A percentile compares a stretch with the other conserved stretches of the same genome.
Conservation (phyloP, 2,113 vertebrate genomes). For the Pluvianellus socialis region DNA sequence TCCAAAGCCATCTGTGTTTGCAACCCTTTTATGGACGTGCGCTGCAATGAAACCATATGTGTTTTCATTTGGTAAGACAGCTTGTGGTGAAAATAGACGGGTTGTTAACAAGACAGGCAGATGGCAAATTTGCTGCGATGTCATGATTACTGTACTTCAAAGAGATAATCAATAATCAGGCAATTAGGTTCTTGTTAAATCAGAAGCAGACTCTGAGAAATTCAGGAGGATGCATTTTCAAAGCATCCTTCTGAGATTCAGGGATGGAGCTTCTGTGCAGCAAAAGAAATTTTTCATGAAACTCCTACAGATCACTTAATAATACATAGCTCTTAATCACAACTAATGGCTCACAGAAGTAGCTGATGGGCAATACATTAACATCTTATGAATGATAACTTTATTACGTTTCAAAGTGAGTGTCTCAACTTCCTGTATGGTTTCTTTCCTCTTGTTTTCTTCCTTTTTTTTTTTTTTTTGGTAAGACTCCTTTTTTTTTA, state of each 20-base stretch:
- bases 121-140: conserved; percentile 25
- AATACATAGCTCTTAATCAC: neutral
- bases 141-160: conserved; percentile 21
- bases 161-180: conserved; percentile 54
- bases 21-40: neutral
- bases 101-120: conserved; percentile 23
- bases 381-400: neutral
- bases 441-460: neutral
- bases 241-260: neutral
- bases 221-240: neutral
- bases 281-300: neutral
- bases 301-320: neutral
- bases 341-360: neutral
- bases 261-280: neutral
- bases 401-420: neutral
- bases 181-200: conserved; percentile 12
- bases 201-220: neutral
- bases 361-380: neutral
- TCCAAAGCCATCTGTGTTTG: conserved; percentile 35
- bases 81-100: conserved; percentile 25
- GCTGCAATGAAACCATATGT: conserved; percentile 19
- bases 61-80: conserved; percentile 25
- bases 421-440: neutral
- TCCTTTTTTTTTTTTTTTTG: neutral
- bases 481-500: neutral